phyloP scores from a whole-genome alignment of 2,888 invertebrate species.

The Drosophila affinis region DNA sequence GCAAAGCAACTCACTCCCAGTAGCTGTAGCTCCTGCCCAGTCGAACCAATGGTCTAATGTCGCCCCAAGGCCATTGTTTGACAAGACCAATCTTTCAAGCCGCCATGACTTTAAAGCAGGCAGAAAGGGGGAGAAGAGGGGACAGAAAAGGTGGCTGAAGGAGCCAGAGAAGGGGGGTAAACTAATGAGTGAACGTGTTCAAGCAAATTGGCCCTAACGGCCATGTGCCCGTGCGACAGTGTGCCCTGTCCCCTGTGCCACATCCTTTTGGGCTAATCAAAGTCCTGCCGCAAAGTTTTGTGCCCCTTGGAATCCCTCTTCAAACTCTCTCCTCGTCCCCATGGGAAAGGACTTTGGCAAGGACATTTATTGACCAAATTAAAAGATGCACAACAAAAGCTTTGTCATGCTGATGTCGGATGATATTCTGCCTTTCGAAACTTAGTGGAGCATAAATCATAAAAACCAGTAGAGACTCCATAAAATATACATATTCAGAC shows the following conservation, averaged over 20 bases:
- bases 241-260: neutral
- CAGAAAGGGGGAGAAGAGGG: neutral
- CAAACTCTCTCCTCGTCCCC: no score
- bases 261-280: constrained; percentile 29
- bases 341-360: neutral
- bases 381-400: constrained; percentile 63
- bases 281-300: neutral
- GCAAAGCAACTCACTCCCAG: neutral
- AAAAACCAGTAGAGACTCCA: constrained; percentile 28
- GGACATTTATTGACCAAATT: constrained; percentile 62
- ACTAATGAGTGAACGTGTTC: constrained; percentile 54
- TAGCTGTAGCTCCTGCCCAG: neutral
- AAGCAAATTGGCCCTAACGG: constrained; percentile 50
- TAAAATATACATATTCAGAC: neutral
- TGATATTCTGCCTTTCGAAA: constrained; percentile 47
- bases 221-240: constrained; percentile 21
- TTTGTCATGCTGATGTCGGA: constrained; percentile 49
- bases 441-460: constrained; percentile 57
- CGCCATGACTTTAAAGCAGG: neutral
- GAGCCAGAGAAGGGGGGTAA: neutral
- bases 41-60: neutral
- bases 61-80: constrained; percentile 26
- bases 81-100: constrained; percentile 24
- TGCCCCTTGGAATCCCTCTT: no score
- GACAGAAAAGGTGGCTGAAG: no score